Evolutionary conservation across 1,140 invertebrate genomes (phyloP).

Genomic region (Vanessa atalanta): DNA sequence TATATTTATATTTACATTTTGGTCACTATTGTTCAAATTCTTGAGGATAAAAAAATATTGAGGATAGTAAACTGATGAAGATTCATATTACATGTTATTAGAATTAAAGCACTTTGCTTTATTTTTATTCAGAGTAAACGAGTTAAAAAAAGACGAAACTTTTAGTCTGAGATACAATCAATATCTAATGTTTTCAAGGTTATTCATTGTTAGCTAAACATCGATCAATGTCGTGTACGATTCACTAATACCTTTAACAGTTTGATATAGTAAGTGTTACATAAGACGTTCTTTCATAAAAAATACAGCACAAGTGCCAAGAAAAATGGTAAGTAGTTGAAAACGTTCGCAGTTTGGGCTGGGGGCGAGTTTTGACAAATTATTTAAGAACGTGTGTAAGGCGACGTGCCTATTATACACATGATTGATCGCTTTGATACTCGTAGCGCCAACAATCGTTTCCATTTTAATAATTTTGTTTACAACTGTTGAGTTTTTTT

Average conservation of each 20-base stretch:
- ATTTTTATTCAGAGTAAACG: too few relatives aligned
- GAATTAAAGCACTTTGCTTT: too few relatives aligned
- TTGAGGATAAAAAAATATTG: too few relatives aligned
- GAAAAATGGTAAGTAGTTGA: slow-evolving; percentile 59
- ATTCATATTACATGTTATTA: too few relatives aligned
- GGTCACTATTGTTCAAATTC: too few relatives aligned
- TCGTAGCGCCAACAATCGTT: slow-evolving; percentile 55
- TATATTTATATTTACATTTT: too few relatives aligned
- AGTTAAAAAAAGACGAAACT: too few relatives aligned
- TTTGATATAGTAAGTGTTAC: neutral
- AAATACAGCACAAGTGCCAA: slow-evolving; percentile 45
- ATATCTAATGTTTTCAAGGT: slow-evolving; percentile 15
- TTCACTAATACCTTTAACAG: slow-evolving; percentile 1
- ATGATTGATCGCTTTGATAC: slow-evolving; percentile 73
- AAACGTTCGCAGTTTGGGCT: slow-evolving; percentile 55
- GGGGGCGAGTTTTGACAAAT: slow-evolving; percentile 73
- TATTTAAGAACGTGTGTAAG: slow-evolving; percentile 77
- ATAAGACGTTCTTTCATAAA: slow-evolving; percentile 34
- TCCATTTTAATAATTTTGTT: slow-evolving; percentile 49
- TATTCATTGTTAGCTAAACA: slow-evolving; percentile 28
- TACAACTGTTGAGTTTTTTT: neutral
- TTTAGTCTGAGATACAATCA: neutral
- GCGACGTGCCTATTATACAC: slow-evolving; percentile 69
- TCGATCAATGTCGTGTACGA: slow-evolving; percentile 45
- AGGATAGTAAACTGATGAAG: too few relatives aligned